Conservation (phyloP, 1,140 invertebrate genomes). For the Portunus trituberculatus region DNA sequence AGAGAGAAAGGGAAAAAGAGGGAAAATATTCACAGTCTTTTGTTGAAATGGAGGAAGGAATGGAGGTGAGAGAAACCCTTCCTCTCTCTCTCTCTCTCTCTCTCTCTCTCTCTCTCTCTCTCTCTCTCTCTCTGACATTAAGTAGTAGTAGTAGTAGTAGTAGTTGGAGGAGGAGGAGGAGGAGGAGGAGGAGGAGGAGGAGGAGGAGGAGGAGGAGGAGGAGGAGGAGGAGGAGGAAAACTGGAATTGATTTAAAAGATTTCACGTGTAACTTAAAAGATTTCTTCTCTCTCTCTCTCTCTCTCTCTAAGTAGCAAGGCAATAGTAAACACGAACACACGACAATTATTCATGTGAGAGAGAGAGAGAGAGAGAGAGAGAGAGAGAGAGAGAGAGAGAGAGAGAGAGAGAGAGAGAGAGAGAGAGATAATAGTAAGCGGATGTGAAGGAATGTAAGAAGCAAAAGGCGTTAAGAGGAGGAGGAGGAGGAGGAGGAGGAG, state of each 20-base stretch:
- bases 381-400: neutral
- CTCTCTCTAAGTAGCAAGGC: neutral
- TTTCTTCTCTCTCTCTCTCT: neutral
- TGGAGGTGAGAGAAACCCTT: neutral
- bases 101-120: neutral
- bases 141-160: too few relatives aligned
- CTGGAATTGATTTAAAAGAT: neutral
- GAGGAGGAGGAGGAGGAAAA: constrained; percentile 6
- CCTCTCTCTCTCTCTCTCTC: neutral
- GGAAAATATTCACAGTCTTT: neutral
- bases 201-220: neutral
- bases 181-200: neutral
- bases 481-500: constrained; percentile 27
- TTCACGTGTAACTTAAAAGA: neutral
- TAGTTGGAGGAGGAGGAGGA: neutral
- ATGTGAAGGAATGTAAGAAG: neutral
- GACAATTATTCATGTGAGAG: neutral
- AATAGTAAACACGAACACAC: too few relatives aligned
- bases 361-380: neutral
- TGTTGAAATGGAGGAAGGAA: neutral
- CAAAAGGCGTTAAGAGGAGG: neutral
- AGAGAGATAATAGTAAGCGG: neutral
- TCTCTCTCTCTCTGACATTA: neutral
- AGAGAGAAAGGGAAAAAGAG: neutral
- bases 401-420: constrained; percentile 20